These are phyloP conservation scores for Tupaia tana DNA, from an alignment of 2,113 vertebrate species.

Conservation along the genomic window DNA sequence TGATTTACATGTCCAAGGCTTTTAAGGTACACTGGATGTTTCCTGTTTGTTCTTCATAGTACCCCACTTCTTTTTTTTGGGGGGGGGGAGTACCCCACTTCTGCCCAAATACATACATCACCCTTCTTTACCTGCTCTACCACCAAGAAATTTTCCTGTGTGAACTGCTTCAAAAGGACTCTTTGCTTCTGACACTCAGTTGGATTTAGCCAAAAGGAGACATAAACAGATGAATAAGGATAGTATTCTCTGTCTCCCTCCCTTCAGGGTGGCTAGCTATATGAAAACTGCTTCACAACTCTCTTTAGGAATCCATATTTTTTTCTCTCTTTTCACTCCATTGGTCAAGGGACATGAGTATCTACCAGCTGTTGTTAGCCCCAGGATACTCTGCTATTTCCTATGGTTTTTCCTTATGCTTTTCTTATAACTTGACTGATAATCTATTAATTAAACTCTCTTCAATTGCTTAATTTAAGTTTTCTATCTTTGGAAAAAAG, in stretches of 20 bases:
- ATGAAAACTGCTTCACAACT: neutral
- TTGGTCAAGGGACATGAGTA: neutral
- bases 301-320: neutral
- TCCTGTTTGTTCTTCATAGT: neutral
- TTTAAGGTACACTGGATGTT: neutral
- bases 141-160: neutral
- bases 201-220: neutral
- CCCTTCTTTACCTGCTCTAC: neutral
- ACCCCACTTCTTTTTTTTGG: neutral
- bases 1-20: neutral
- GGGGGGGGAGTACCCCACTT: neutral
- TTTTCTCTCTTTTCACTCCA: too few relatives aligned
- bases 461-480: neutral
- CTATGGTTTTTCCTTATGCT: neutral
- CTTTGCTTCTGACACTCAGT: neutral
- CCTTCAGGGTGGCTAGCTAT: neutral
- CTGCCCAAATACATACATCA: neutral
- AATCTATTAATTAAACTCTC: neutral
- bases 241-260: neutral
- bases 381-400: neutral
- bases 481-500: neutral
- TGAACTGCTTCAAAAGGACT: neutral
- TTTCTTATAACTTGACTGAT: neutral
- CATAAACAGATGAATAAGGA: neutral
- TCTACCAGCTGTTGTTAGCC: neutral